Evolutionary conservation across 2,113 vertebrate species (phyloP).

Genomic region (Eptesicus fuscus): DNA sequence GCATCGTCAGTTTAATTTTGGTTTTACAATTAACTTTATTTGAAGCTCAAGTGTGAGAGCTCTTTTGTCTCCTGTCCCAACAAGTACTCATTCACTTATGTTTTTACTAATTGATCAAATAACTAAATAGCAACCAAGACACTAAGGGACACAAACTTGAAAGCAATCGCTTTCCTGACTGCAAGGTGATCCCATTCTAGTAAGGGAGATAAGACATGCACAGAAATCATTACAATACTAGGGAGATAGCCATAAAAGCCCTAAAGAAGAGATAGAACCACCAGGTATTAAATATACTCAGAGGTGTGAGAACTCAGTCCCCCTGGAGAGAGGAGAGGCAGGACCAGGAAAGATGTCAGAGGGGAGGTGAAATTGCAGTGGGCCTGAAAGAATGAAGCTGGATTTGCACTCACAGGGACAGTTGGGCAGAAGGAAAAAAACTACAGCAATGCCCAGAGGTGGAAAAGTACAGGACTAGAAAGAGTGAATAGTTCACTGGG

Average conservation of each 20-base stretch:
- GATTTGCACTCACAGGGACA: not conserved
- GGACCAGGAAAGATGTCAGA: not conserved
- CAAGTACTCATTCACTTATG: not conserved
- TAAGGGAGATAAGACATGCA: not conserved
- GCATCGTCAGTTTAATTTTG: not conserved
- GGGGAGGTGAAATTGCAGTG: not conserved
- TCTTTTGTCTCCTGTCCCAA: slow-evolving; percentile 4
- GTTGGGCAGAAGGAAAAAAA: not conserved
- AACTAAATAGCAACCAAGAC: not conserved
- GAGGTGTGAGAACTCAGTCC: rapidly evolving
- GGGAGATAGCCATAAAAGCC: not conserved
- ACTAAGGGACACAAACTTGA: not conserved
- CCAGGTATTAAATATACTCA: not conserved
- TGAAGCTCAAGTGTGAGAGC: not conserved
- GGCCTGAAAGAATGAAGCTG: not conserved
- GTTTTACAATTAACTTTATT: not conserved
- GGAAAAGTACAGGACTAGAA: slow-evolving; percentile 59
- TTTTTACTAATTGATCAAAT: slow-evolving; percentile 38
- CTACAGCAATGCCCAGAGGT: not conserved
- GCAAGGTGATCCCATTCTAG: not conserved
- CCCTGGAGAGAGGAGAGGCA: rapidly evolving
- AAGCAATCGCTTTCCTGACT: not conserved
- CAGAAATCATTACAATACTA: not conserved
- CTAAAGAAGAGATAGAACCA: not conserved
- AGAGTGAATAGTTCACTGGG: not conserved